Percentiles rank a stretch among this genome's conserved stretches.
phyloP scores from a whole-genome alignment of 2,113 vertebrate species.

The Grammomys surdaster region DNA sequence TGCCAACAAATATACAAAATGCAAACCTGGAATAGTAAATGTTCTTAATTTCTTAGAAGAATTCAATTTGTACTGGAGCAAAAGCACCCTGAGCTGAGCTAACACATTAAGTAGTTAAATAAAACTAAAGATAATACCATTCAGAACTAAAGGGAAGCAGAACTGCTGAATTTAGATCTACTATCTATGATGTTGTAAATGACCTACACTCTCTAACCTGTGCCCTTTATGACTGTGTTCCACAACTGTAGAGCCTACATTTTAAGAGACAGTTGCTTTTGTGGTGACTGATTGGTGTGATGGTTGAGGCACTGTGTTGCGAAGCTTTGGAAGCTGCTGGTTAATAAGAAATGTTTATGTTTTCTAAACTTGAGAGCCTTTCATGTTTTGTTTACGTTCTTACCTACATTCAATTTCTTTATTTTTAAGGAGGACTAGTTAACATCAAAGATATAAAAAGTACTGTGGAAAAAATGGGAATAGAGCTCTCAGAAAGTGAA shows the following conservation, averaged over 20 bases:
- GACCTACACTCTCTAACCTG: background rate
- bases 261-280: background rate
- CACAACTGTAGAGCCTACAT: background rate
- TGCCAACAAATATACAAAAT: background rate
- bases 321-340: background rate
- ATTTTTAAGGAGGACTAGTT: conserved; percentile 55
- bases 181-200: background rate
- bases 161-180: background rate
- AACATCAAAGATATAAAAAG: conserved; percentile 3
- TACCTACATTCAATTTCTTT: background rate
- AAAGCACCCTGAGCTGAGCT: background rate
- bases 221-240: background rate
- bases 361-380: background rate
- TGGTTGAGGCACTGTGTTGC: background rate
- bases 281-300: background rate
- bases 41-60: conserved; percentile 19
- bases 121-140: background rate
- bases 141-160: background rate
- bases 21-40: background rate
- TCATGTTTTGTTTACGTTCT: background rate
- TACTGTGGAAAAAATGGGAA: background rate
- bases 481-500: conserved; percentile 46
- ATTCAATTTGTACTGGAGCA: background rate
- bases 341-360: background rate
- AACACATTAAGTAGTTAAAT: background rate